Percentiles rank a stretch among this genome's conserved stretches.
phyloP scores from a whole-genome alignment of 1,140 invertebrate species.

The Bombus waltoni region DNA sequence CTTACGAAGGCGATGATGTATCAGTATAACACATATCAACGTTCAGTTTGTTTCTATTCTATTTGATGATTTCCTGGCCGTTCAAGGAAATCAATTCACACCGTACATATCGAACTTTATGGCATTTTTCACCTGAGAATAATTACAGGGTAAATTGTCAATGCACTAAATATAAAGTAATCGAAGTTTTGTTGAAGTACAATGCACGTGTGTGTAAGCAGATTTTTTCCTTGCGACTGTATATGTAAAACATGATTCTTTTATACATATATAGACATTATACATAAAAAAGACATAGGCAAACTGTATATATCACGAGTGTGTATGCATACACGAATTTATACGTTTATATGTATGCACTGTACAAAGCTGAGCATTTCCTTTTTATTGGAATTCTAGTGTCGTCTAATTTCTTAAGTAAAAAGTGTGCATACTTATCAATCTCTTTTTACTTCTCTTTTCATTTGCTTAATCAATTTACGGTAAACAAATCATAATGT shows the following conservation, averaged over 20 bases:
- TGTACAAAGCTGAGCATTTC: constrained; percentile 45
- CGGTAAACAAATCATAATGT: constrained; percentile 4
- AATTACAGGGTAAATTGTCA: constrained; percentile 43
- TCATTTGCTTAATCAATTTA: constrained; percentile 7
- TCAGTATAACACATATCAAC: constrained; percentile 15
- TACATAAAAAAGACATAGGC: constrained; percentile 40
- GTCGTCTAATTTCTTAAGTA: constrained; percentile 16
- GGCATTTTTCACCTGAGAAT: constrained; percentile 51
- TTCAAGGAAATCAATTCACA: constrained; percentile 16
- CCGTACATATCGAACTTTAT: constrained; percentile 49
- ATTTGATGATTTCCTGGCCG: constrained; percentile 16
- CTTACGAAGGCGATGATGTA: constrained; percentile 26
- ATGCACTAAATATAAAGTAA: constrained; percentile 35
- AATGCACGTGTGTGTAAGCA: constrained; percentile 27
- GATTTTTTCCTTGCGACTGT: background rate
- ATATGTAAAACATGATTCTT: constrained; percentile 29
- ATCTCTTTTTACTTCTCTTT: constrained; percentile 25
- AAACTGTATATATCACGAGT: constrained; percentile 32
- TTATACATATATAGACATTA: constrained; percentile 26
- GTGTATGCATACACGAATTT: constrained; percentile 17
- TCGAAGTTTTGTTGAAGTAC: constrained; percentile 18
- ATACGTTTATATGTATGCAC: constrained; percentile 10
- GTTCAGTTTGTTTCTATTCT: constrained; percentile 34
- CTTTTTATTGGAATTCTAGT: constrained; percentile 20
- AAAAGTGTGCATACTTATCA: background rate